phyloP scores from a whole-genome alignment of 2,797 vertebrate species.

The Urosaurus nigricauda region DNA sequence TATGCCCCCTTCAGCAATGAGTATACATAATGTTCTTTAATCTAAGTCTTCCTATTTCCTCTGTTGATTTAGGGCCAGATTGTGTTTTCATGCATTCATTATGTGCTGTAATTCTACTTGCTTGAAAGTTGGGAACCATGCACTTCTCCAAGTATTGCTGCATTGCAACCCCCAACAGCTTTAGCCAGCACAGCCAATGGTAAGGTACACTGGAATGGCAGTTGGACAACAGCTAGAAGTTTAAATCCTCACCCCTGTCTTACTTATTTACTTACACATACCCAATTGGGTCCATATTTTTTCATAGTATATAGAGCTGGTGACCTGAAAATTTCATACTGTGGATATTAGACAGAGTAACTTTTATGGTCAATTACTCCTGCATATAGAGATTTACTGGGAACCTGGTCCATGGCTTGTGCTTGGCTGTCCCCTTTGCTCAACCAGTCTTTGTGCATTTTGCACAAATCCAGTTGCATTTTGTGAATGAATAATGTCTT shows the following conservation, averaged over 20 bases:
- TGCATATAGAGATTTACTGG: background rate
- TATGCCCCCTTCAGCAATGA: background rate
- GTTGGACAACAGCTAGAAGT: too few relatives aligned
- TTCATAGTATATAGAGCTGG: background rate
- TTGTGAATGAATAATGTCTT: conserved; percentile 25
- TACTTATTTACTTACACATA: background rate
- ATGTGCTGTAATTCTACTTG: too few relatives aligned
- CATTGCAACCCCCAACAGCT: too few relatives aligned
- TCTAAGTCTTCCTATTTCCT: background rate
- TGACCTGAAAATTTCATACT: background rate
- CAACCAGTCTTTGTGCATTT: background rate
- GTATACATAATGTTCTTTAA: background rate
- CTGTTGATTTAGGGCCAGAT: background rate
- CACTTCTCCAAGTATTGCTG: too few relatives aligned
- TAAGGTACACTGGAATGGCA: too few relatives aligned
- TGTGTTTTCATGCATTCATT: too few relatives aligned
- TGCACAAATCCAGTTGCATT: background rate
- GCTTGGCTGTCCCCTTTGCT: background rate
- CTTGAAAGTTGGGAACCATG: too few relatives aligned
- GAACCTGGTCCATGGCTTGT: background rate
- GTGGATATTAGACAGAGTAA: background rate
- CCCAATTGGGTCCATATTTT: background rate
- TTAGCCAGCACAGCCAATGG: too few relatives aligned
- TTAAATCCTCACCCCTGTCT: too few relatives aligned
- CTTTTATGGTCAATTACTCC: background rate